phyloP scores from a whole-genome alignment of 64 coral and sea anemone species.

The Stichodactyla helianthus region DNA sequence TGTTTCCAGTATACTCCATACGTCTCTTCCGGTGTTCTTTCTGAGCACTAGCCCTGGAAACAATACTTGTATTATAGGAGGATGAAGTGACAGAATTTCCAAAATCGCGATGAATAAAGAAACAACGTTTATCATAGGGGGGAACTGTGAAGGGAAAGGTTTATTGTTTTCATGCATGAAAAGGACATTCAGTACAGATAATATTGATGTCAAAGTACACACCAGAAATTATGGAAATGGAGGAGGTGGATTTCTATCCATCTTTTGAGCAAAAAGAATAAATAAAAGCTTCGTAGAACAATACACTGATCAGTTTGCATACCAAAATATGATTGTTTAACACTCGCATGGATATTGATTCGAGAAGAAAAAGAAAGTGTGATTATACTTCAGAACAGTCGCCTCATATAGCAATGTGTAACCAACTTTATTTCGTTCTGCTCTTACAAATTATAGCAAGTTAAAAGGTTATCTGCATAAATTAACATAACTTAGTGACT shows the following conservation, averaged over 20 bases:
- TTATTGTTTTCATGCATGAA: not conserved
- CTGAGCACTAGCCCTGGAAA: not conserved
- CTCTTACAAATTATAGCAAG: too few species aligned
- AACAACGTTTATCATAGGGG: not conserved
- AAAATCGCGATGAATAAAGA: not conserved
- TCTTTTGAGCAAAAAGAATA: not conserved
- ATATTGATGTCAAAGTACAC: not conserved
- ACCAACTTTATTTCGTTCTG: too few species aligned
- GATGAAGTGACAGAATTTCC: not conserved
- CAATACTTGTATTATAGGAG: not conserved
- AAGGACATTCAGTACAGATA: not conserved
- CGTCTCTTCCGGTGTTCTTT: constrained; percentile 19
- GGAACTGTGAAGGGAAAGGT: not conserved
- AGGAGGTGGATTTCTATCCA: not conserved
- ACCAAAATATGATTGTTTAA: not conserved
- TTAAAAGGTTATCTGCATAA: too few species aligned
- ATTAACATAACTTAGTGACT: too few species aligned
- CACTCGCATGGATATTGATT: not conserved
- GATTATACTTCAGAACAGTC: too few species aligned
- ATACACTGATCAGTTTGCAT: too few species aligned
- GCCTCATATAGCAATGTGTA: too few species aligned
- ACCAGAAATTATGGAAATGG: constrained; percentile 3
- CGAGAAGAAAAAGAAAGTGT: too few species aligned
- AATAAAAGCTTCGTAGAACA: not conserved
- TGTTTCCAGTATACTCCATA: constrained; percentile 11